Evolutionary conservation across 2,797 vertebrate genomes (phyloP), one percentile per base, ranked within the genome.

Genomic region (Macrochelys suwanniensis): DNA sequence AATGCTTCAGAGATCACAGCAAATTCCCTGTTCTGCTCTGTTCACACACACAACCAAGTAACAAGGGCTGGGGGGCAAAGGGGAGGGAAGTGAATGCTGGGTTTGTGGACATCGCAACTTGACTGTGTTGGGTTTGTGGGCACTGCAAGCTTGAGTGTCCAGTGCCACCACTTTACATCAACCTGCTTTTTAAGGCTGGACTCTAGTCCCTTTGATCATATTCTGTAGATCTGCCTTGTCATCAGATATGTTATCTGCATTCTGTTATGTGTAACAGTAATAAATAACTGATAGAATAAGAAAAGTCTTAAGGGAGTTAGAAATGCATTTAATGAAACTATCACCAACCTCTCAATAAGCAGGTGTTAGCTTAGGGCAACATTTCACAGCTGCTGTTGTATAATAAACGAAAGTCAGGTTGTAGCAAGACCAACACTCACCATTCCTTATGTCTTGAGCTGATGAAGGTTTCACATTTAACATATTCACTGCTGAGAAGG

Each of bases 241-340:
- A 47, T 83, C 5, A 28, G 82, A 53, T 26, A 5, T 76, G 28
- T 76, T 80, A 57, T 80, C 11, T 65, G 65, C 65, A 77, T 17
- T 45, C 17, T 31, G 15, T 84, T 0, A 1, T 1, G 57, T 33
- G 23, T 0, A 0, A 10, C 1, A 19, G 11, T 1, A 10, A 13
- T 3, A 17, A 61, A 13, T 3, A 23, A 74, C 17, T 49, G 53
- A 37, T 42, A 57, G 85, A 1, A 0, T 33, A 2, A 0, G 17
- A 76, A 76, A 76, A 76, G 74, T 28, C 4, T 71, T 47, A 76
- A 15, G 42, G 42, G 45, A 42, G 9, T 71, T 42, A 71, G 65
- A 61, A 61, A 61, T 61, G 26, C 57, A 61, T 61, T 61, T 61
- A 61, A 61, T 42, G 65, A 47, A 47, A 47, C 42, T 47, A 47